Conservation (phyloP, 1,140 invertebrate species). For the Mya arenaria region DNA sequence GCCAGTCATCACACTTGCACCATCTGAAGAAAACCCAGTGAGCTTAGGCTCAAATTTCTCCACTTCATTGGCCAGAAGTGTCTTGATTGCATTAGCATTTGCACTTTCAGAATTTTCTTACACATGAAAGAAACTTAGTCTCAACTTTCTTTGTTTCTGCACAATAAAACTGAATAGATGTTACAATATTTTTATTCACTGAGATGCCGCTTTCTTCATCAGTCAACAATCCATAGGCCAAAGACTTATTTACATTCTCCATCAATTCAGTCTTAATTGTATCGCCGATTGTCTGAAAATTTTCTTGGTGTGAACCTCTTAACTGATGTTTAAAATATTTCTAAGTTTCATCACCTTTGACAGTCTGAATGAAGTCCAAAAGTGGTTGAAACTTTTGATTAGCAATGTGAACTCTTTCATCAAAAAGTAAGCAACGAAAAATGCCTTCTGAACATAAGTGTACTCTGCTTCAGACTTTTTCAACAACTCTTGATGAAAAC, state of each 20-base stretch:
- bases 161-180: slow-evolving; percentile 12
- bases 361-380: not conserved
- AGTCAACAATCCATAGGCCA: not conserved
- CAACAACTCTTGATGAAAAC: slow-evolving; percentile 3
- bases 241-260: not conserved
- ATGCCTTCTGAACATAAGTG: slow-evolving; percentile 14
- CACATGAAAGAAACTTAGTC: not conserved
- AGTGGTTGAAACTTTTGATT: slow-evolving; percentile 7
- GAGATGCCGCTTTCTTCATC: not conserved
- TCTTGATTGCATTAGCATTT: slow-evolving; percentile 5
- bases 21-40: slow-evolving; percentile 10
- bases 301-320: slow-evolving; percentile 4
- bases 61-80: not conserved
- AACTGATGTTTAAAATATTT: not conserved
- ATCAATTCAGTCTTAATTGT: not conserved
- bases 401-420: slow-evolving; percentile 17
- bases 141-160: not conserved
- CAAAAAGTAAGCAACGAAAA: slow-evolving; percentile 2
- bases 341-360: not conserved
- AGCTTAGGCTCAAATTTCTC: not conserved
- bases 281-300: not conserved
- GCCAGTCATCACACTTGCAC: slow-evolving; percentile 20
- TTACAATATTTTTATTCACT: not conserved
- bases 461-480: slow-evolving; percentile 17
- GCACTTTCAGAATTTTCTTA: slow-evolving; percentile 3